These are phyloP conservation scores for human (Homo sapiens) DNA, from an alignment of 2,113 vertebrate species.

Conservation along the genomic window DNA sequence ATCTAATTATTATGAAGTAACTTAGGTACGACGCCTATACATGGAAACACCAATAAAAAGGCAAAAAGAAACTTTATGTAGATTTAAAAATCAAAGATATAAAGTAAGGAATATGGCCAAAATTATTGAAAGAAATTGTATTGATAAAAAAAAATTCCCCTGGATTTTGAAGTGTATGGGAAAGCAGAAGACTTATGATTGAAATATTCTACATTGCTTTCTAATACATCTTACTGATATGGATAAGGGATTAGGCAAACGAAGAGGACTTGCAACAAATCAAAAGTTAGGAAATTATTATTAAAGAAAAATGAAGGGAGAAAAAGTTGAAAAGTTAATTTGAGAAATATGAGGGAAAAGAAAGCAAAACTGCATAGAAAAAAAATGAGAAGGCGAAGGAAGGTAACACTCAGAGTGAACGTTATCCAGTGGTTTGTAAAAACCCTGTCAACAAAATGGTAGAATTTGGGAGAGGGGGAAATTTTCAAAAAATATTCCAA, in stretches of 20 bases:
- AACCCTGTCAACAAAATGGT: not conserved
- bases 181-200: constrained; percentile 26
- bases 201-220: not conserved
- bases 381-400: not conserved
- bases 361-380: not conserved
- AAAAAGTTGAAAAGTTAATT: not conserved
- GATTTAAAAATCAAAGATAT: constrained; percentile 42
- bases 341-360: not conserved
- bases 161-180: not conserved
- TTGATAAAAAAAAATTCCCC: not conserved
- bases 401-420: not conserved
- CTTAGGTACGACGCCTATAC: not conserved
- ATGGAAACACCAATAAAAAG: not conserved
- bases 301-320: constrained; percentile 17
- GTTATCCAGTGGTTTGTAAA: not conserved
- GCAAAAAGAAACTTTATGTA: not conserved
- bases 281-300: constrained; percentile 5
- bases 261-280: constrained; percentile 20
- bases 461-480: not conserved
- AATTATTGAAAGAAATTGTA: not conserved
- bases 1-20: not conserved
- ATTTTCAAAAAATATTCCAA: not conserved
- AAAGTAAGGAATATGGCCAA: not conserved
- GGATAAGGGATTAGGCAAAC: constrained; percentile 33
- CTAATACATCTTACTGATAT: not conserved